Evolutionary conservation across 2,888 invertebrate species (phyloP).

Genomic region (Congeria kusceri): DNA sequence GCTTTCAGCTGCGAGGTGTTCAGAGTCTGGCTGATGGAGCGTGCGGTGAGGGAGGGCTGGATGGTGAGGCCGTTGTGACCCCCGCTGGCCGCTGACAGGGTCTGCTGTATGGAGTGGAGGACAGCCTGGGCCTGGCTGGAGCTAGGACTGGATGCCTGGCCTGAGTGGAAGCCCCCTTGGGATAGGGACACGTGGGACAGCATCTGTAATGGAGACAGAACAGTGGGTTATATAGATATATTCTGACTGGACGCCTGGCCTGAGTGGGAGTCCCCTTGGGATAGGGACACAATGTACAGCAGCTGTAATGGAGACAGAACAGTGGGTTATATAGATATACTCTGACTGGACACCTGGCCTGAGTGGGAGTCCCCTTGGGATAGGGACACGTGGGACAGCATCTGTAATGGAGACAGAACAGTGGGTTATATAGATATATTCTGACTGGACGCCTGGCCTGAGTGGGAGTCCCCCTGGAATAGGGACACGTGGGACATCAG

Average conservation of each 20-base stretch:
- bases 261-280: too few relatives aligned
- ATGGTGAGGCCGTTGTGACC: constrained; percentile 55
- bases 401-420: constrained; percentile 52
- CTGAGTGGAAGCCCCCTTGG: constrained; percentile 47
- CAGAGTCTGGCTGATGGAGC: constrained; percentile 49
- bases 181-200: constrained; percentile 70
- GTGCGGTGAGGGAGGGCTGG: constrained; percentile 45
- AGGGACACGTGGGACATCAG: too few relatives aligned
- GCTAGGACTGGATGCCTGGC: constrained; percentile 60
- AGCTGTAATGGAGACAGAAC: too few relatives aligned
- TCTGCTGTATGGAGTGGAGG: constrained; percentile 64
- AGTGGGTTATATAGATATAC: not conserved
- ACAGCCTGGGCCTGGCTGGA: constrained; percentile 69
- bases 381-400: constrained; percentile 71
- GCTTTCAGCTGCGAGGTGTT: constrained; percentile 41
- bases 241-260: not conserved
- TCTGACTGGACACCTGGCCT: constrained; percentile 60
- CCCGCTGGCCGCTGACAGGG: constrained; percentile 62
- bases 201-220: constrained; percentile 59
- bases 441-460: too few relatives aligned
- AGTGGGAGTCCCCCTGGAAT: too few relatives aligned
- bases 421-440: constrained; percentile 1
- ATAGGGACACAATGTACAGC: too few relatives aligned
- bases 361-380: constrained; percentile 54
- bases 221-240: not conserved